Percentiles rank a stretch among this genome's conserved stretches.
Conservation (phyloP, 2,888 invertebrate genomes). For the Alsophila aescularia region DNA sequence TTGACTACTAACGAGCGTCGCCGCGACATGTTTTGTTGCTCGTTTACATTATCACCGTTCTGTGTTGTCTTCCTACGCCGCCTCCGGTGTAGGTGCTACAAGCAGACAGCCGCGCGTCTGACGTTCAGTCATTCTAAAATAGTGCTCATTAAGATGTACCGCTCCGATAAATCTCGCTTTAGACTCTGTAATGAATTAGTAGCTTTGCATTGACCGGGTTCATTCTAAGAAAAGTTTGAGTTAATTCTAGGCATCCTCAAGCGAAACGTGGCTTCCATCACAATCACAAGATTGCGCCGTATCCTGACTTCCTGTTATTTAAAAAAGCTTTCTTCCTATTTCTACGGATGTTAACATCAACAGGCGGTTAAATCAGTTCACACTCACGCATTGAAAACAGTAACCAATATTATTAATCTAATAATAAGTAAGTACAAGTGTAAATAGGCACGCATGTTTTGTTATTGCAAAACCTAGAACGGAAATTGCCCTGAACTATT, state of each 20-base stretch:
- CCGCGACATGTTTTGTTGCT: slow-evolving; percentile 55
- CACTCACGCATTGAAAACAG: neutral
- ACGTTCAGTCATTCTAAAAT: slow-evolving; percentile 60
- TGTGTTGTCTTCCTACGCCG: slow-evolving; percentile 57
- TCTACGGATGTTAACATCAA: neutral
- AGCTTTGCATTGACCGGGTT: slow-evolving; percentile 31
- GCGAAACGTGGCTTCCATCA: neutral
- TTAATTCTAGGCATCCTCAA: slow-evolving; percentile 14
- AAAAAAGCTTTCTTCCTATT: neutral
- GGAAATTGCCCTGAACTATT: slow-evolving; percentile 32
- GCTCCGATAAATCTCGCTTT: slow-evolving; percentile 39
- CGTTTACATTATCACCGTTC: slow-evolving; percentile 58
- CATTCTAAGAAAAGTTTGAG: slow-evolving; percentile 20
- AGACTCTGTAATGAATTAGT: slow-evolving; percentile 37
- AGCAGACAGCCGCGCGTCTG: slow-evolving; percentile 51
- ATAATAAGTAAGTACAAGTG: slow-evolving; percentile 17
- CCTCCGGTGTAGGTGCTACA: slow-evolving; percentile 36
- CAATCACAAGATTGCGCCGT: neutral
- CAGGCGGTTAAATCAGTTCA: neutral
- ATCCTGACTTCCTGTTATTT: neutral
- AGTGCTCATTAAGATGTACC: slow-evolving; percentile 57
- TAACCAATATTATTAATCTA: neutral
- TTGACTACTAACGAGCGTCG: slow-evolving; percentile 47
- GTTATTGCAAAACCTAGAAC: slow-evolving; percentile 33
- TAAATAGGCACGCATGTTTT: slow-evolving; percentile 14